phyloP scores from a whole-genome alignment of 1,140 invertebrate genomes.

The Drosophila melanogaster region DNA sequence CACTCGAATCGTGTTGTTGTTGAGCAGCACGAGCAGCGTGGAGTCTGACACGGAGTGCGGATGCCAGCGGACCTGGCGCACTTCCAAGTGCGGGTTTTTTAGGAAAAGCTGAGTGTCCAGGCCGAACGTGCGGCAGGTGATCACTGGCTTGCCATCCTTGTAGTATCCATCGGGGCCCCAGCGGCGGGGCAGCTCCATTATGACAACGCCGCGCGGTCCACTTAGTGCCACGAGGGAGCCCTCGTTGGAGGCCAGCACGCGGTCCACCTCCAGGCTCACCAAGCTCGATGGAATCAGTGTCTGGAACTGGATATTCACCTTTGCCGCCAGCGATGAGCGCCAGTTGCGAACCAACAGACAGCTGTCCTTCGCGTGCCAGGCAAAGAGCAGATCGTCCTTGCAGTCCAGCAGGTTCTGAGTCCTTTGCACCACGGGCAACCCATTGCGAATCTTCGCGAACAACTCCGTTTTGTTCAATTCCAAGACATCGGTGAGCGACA shows the following conservation, averaged over 20 bases:
- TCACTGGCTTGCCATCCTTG: constrained; percentile 70
- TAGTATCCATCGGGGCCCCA: constrained; percentile 82
- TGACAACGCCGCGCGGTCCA: constrained; percentile 76
- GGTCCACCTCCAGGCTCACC: constrained; percentile 79
- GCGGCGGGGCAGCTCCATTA: constrained; percentile 84
- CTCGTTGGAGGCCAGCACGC: constrained; percentile 79
- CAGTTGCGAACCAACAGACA: constrained; percentile 73
- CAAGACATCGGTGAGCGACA: constrained; percentile 68
- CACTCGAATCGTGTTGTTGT: constrained; percentile 91
- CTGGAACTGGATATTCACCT: constrained; percentile 48
- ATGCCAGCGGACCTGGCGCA: constrained; percentile 92
- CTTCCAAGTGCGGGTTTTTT: constrained; percentile 86
- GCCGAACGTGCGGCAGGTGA: constrained; percentile 85
- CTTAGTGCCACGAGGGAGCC: constrained; percentile 75
- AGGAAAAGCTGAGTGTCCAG: constrained; percentile 88
- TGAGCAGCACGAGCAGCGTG: constrained; percentile 91
- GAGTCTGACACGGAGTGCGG: constrained; percentile 90
- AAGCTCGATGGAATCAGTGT: constrained; percentile 77
- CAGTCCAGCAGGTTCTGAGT: constrained; percentile 79
- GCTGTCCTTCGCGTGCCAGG: constrained; percentile 66
- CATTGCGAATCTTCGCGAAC: constrained; percentile 70
- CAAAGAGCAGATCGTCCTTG: constrained; percentile 80
- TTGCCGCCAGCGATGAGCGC: constrained; percentile 53
- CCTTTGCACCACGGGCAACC: constrained; percentile 51
- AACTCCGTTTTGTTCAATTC: constrained; percentile 64